phyloP scores from a whole-genome alignment of 2,113 vertebrate species.

The Vimba vimba region DNA sequence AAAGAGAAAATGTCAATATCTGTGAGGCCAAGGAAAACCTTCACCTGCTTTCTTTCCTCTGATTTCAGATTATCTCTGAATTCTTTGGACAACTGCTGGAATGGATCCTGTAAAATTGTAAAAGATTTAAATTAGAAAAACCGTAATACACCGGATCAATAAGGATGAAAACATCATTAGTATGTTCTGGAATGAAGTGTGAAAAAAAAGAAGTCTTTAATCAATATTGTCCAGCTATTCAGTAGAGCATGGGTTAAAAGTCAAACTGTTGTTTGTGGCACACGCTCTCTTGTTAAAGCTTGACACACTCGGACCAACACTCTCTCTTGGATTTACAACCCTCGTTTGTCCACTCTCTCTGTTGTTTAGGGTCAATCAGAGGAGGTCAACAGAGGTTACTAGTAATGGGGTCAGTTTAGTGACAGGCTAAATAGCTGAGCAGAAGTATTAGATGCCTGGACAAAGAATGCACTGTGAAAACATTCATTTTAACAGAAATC shows the following conservation, averaged over 20 bases:
- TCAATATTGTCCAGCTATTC: background rate
- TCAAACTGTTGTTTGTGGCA: constrained; percentile 21
- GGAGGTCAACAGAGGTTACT: constrained; percentile 49
- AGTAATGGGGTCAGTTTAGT: constrained; percentile 13
- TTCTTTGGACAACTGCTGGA: constrained; percentile 58
- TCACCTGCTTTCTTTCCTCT: constrained; percentile 58
- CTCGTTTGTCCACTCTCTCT: constrained; percentile 11
- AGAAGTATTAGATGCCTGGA: background rate
- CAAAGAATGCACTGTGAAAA: background rate
- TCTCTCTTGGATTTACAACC: constrained; percentile 57
- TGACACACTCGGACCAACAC: constrained; percentile 50
- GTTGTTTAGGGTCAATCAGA: constrained; percentile 44
- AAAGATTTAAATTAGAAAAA: background rate
- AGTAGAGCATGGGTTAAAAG: constrained; percentile 16
- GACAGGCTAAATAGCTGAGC: constrained; percentile 33
- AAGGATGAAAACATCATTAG: background rate
- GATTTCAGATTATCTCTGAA: constrained; percentile 65
- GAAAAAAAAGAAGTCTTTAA: background rate
- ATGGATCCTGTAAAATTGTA: constrained; percentile 67
- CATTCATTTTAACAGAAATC: background rate
- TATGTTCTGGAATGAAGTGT: background rate
- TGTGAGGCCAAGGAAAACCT: constrained; percentile 65
- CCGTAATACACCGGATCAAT: background rate
- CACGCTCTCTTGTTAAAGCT: constrained; percentile 36
- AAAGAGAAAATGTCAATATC: constrained; percentile 66